Evolutionary conservation across 2,888 invertebrate species (phyloP).

Genomic region (Melieria omissa): DNA sequence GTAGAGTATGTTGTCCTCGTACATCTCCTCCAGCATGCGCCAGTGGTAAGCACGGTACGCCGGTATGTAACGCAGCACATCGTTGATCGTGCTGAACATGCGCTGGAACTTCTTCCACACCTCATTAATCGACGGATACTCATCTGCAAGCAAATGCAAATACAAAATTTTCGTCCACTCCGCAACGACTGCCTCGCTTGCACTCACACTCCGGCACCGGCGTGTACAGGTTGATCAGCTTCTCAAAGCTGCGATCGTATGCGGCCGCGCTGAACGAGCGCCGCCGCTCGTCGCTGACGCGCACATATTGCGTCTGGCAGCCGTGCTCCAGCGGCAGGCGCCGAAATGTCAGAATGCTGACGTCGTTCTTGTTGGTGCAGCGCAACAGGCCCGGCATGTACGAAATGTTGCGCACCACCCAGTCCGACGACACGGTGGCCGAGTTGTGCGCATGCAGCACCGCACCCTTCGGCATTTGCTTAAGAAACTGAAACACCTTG

Average conservation of each 20-base stretch:
- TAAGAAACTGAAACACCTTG: constrained; percentile 70
- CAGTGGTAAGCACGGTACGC: constrained; percentile 71
- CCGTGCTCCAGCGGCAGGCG: constrained; percentile 46
- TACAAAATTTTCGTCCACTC: background rate
- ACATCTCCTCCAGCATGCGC: constrained; percentile 70
- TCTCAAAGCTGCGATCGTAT: constrained; percentile 70
- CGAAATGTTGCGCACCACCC: constrained; percentile 69
- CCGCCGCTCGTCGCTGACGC: constrained; percentile 62
- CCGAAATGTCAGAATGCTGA: constrained; percentile 52
- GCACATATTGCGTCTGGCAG: constrained; percentile 54
- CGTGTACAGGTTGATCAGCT: constrained; percentile 71
- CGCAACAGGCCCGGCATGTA: constrained; percentile 64
- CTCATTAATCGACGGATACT: constrained; percentile 55
- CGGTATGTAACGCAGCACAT: constrained; percentile 69
- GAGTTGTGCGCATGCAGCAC: constrained; percentile 70
- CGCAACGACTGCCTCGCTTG: background rate
- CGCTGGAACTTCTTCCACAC: constrained; percentile 70
- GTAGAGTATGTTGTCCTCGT: constrained; percentile 74
- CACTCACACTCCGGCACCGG: constrained; percentile 65
- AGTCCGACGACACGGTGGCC: constrained; percentile 69
- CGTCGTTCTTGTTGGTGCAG: constrained; percentile 51
- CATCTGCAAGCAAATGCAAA: constrained; percentile 50
- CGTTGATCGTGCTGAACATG: constrained; percentile 67
- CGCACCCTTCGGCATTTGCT: constrained; percentile 71
- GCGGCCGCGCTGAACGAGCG: constrained; percentile 60